Evolutionary conservation across 2,113 vertebrate genomes (phyloP), one percentile per base, ranked within the genome.

Genomic region (Piaya cayana): DNA sequence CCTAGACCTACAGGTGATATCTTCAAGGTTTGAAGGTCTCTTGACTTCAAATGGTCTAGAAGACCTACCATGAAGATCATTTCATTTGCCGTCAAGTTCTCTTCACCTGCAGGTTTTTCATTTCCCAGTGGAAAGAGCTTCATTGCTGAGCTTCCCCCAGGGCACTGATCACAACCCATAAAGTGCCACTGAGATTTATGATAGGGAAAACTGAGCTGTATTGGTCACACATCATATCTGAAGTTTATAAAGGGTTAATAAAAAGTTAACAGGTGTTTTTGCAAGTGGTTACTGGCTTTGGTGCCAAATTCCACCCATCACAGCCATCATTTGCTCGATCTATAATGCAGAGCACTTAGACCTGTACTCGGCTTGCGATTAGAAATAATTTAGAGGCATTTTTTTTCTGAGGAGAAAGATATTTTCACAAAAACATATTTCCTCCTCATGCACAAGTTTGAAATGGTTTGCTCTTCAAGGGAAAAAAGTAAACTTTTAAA

Each of bases 191-290:
- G 52, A 71, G 43, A 32, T 83, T 94, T 90, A 78, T 67, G 56
- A 60, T 88, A 91, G 77, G 60, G 65, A 75, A 88, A 90, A 47
- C 47, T 11, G 1, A 56, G 16, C 88, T 83, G 30, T 3, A 2
- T 10, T 17, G 79, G 79, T 91, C 85, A 79, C 67, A 39, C 64
- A 36, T 70, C 47, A 63, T 80, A 80, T 25, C 43, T 77, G 92
- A 85, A 94, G 75, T 88, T 94, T 80, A 90, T 90, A 88, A 96
- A 91, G 82, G 76, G 64, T 94, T 96, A 89, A 95, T 95, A 90
- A 94, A 94, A 90, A 80, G 71, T 92, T 92, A 95, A 92, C 63
- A 26, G 76, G 76, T 74, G n/a, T 42, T 63, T 95, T 95, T 74
- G 76, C 60, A 70, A 90, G 70, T 56, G 56, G 42, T 92, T 94